Evolutionary conservation across 2,888 invertebrate genomes (phyloP).

Genomic region (Achlya flavicornis): DNA sequence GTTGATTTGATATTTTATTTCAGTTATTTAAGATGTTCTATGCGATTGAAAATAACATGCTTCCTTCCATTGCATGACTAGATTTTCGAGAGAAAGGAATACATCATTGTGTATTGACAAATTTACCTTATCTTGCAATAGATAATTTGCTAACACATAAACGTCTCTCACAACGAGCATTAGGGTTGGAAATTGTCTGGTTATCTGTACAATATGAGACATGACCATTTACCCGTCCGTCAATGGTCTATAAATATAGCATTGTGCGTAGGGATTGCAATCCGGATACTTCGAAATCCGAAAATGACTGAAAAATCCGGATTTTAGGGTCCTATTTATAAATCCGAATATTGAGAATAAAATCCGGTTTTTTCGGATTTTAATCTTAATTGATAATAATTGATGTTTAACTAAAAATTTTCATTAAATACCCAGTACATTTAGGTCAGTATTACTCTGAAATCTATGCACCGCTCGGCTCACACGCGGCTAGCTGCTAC

Average conservation of each 20-base stretch:
- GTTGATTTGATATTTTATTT: background rate
- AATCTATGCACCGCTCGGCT: too few species aligned
- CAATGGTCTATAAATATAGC: constrained; percentile 9
- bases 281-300: too few species aligned
- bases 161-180: background rate
- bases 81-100: background rate
- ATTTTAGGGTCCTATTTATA: too few species aligned
- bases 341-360: too few species aligned
- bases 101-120: background rate
- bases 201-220: constrained; percentile 1
- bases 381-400: too few species aligned
- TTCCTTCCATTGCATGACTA: background rate
- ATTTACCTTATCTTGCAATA: background rate
- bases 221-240: constrained; percentile 1
- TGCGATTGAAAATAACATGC: too few species aligned
- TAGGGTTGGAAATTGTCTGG: constrained; percentile 1
- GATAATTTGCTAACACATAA: background rate
- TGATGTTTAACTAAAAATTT: too few species aligned
- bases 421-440: too few species aligned
- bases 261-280: constrained; percentile 10
- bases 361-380: too few species aligned
- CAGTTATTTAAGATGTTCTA: background rate
- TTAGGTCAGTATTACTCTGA: too few species aligned
- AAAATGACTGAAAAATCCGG: too few species aligned
- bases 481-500: too few species aligned